phyloP scores from a whole-genome alignment of 2,113 vertebrate genomes.

The Tachycineta bicolor region DNA sequence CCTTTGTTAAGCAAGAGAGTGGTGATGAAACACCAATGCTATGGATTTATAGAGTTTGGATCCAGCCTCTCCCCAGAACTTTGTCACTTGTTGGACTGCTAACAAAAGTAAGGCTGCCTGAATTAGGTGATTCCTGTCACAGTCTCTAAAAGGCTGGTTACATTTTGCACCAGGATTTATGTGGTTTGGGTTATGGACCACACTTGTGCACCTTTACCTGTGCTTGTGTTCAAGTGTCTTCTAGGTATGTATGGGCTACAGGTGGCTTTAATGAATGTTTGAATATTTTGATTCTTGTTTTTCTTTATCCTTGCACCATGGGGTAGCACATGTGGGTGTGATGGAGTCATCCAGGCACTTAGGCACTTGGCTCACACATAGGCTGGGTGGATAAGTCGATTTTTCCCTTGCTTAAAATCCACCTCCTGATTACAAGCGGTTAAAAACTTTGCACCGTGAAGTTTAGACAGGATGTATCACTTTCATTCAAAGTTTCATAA shows the following conservation, averaged over 20 bases:
- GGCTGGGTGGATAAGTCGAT: background rate
- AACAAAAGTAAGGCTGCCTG: background rate
- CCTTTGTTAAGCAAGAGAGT: rapidly evolving
- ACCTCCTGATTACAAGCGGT: background rate
- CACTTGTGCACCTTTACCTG: background rate
- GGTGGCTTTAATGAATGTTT: background rate
- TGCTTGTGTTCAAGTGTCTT: background rate
- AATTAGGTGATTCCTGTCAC: background rate
- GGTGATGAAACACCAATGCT: background rate
- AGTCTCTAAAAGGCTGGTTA: background rate
- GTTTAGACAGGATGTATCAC: background rate
- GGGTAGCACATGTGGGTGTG: background rate
- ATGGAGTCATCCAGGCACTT: background rate
- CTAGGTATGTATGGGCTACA: background rate
- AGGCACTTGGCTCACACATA: background rate
- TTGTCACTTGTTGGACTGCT: background rate
- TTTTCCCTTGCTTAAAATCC: background rate
- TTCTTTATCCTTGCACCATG: background rate
- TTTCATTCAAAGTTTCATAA: background rate
- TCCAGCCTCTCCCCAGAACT: background rate
- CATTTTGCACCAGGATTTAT: background rate
- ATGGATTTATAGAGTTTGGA: background rate
- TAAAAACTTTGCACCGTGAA: background rate
- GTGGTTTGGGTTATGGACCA: background rate
- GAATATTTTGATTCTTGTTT: background rate